A percentile compares a stretch with the other conserved stretches of the same genome.
Evolutionary conservation across 64 coral and sea anemone genomes (phyloP).

Genomic region (Montipora sp.): DNA sequence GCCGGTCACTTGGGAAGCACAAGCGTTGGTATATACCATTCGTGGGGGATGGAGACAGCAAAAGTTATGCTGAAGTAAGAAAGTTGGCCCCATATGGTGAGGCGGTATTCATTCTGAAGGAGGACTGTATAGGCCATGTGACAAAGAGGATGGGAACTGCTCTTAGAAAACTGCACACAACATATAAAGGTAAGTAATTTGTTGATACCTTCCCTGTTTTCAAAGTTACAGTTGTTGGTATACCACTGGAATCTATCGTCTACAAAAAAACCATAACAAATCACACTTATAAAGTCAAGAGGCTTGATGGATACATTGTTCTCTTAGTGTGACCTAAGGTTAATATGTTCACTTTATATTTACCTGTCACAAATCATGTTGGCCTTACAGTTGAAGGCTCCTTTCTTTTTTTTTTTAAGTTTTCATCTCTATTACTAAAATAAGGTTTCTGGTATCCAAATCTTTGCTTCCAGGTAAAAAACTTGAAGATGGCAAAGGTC

Average conservation of each 20-base stretch:
- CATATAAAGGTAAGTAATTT: slow-evolving; percentile 17
- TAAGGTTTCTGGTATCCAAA: background rate
- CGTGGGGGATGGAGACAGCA: slow-evolving; percentile 51
- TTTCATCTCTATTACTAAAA: too few species aligned
- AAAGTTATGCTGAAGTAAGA: slow-evolving; percentile 8
- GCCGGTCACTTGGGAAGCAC: background rate
- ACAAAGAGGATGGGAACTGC: slow-evolving; percentile 47
- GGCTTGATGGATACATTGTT: too few species aligned
- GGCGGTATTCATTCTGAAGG: slow-evolving; percentile 18
- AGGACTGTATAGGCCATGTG: slow-evolving; percentile 51
- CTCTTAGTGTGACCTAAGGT: too few species aligned
- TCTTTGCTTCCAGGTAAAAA: slow-evolving; percentile 52
- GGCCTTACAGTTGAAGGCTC: too few species aligned
- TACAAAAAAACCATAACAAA: too few species aligned
- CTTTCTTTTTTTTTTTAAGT: too few species aligned
- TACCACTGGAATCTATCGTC: too few species aligned
- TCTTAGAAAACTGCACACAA: background rate
- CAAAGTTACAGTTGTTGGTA: too few species aligned
- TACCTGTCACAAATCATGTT: too few species aligned
- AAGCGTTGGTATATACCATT: slow-evolving; percentile 11
- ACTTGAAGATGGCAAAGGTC: slow-evolving; percentile 54
- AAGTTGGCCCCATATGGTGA: slow-evolving; percentile 17
- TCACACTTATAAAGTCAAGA: too few species aligned
- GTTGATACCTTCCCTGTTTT: background rate
- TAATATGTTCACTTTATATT: too few species aligned